Evolutionary conservation across 1,140 invertebrate species (phyloP).

Genomic region (Drosophila melanogaster): Release_6_plus_ISO1_MT NT_033777.3:13512001-13512500

Average conservation of each 20-base stretch:
- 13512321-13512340: slow-evolving; percentile 79
- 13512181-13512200: slow-evolving; percentile 65
- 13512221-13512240: too few species aligned
- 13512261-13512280: slow-evolving; percentile 20
- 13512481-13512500: too few species aligned
- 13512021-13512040: slow-evolving; percentile 72
- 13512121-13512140: slow-evolving; percentile 9
- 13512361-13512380: slow-evolving; percentile 82
- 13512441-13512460: not conserved
- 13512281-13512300: slow-evolving; percentile 13
- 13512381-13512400: slow-evolving; percentile 79
- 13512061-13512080: slow-evolving; percentile 3
- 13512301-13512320: slow-evolving; percentile 59
- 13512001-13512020: slow-evolving; percentile 83
- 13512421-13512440: not conserved
- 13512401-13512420: slow-evolving; percentile 44
- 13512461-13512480: not conserved
- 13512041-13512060: slow-evolving; percentile 48
- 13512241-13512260: not conserved
- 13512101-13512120: slow-evolving; percentile 6
- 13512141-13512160: slow-evolving; percentile 74
- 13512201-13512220: slow-evolving; percentile 6
- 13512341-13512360: slow-evolving; percentile 74
- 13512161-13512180: slow-evolving; percentile 79
- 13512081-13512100: slow-evolving; percentile 55